These are phyloP conservation scores for Dermochelys coriacea DNA, from an alignment of 2,797 vertebrate genomes.

Conservation along the genomic window DNA sequence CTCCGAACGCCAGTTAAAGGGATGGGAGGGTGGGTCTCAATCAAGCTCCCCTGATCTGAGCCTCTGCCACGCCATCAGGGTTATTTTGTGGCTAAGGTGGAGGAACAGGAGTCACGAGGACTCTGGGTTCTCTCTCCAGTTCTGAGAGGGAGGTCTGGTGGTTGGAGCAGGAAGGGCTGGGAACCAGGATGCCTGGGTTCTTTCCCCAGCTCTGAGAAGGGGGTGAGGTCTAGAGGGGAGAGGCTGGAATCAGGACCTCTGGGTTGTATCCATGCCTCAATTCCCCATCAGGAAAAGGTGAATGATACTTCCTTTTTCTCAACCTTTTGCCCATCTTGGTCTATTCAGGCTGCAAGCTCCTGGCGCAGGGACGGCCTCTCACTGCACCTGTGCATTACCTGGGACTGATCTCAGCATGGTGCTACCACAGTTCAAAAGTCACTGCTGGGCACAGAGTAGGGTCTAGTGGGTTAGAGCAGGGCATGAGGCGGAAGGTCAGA, in stretches of 20 bases:
- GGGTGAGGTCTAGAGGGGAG: not conserved
- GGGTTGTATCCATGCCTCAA: too few relatives aligned
- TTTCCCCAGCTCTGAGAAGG: not conserved
- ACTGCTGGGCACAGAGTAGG: too few relatives aligned
- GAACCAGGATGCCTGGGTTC: not conserved
- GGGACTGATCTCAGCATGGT: too few relatives aligned
- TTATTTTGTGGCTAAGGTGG: not conserved
- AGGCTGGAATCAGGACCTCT: not conserved
- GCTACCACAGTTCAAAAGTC: too few relatives aligned
- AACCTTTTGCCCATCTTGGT: not conserved
- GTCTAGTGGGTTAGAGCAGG: too few relatives aligned
- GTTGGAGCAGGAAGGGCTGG: not conserved
- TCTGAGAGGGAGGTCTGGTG: not conserved
- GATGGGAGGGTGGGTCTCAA: not conserved
- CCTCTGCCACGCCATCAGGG: not conserved
- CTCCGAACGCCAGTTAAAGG: not conserved
- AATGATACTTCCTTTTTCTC: not conserved
- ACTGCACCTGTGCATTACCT: too few relatives aligned
- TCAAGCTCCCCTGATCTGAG: not conserved
- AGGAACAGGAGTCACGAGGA: not conserved
- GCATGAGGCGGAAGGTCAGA: too few relatives aligned
- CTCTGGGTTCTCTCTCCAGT: not conserved
- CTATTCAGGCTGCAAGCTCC: not conserved
- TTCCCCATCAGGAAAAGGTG: not conserved
- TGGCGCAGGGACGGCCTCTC: too few relatives aligned